Base-by-base conservation (phyloP, 2,113 vertebrate genomes). In the Amazona guildingii region DNA sequence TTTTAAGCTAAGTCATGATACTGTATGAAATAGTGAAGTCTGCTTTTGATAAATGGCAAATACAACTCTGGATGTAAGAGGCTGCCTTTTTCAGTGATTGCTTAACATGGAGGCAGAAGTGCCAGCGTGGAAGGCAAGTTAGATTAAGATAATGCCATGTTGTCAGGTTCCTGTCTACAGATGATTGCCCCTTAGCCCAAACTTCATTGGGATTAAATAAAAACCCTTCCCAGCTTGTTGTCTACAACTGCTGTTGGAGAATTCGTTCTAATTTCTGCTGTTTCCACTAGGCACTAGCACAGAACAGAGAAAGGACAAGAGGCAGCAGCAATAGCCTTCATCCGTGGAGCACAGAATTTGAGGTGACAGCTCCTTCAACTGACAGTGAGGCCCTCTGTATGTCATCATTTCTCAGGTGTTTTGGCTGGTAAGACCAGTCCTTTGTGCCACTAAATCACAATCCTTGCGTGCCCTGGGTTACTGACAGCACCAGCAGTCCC, bases 111-210 rank as follows among this genome's bases (percentile, higher is more conserved):
- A 90, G 37, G 69, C 73, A 16, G 8, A 46, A 54, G 78, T 95
- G 93, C 94, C 95, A 95, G 93, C 82, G 31, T 87, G 95, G 95
- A 96, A 73, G 44, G 62, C 24, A 25, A 89, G 81, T 85, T 39
- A 43, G 89, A 64, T 95, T 92, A 76, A 93, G 92, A 87, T 88
- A 91, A 72, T 62, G 92, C 86, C 23, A 4, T 55, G 75, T 10
- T 84, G 82, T 94, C 92, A 91, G 74, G 67, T 33, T 66, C 69
- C 37, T 48, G 31, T 6, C 46, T 73, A 7, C 63, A 37, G 72
- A 6, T n/a, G 55, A 90, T 66, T 62, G 19, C 54, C 18, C 31
- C 57, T 48, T 54, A 84, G 68, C 95, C 89, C 68, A 81, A 35
- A 68, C 74, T 54, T 86, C 44, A 25, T 62, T 19, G 51, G 44